Percentiles rank a stretch among this genome's conserved stretches.
phyloP scores from a whole-genome alignment of 1,140 invertebrate genomes.

The Acyrthosiphon pisum region DNA sequence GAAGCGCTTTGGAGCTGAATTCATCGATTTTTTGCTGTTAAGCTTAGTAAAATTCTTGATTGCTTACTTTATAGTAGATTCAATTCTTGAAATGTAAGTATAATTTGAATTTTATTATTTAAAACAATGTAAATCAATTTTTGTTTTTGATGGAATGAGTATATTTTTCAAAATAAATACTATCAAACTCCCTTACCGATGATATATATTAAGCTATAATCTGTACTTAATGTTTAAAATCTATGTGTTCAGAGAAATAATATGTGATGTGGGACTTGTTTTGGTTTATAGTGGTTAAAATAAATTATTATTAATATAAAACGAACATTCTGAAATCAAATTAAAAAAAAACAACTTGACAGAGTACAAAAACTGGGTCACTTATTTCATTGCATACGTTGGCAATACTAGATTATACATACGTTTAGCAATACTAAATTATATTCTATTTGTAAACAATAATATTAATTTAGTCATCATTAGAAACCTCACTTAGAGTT shows the following conservation, averaged over 20 bases:
- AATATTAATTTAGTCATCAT: neutral
- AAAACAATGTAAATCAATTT: neutral
- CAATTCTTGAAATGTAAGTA: slow-evolving; percentile 42
- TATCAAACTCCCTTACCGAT: neutral
- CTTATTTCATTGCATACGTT: neutral
- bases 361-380: neutral
- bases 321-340: neutral
- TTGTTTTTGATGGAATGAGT: too few species aligned
- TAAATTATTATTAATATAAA: neutral
- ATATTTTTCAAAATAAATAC: neutral
- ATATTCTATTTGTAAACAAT: neutral
- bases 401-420: neutral
- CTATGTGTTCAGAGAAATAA: neutral
- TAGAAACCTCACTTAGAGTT: too few species aligned
- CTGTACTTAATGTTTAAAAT: neutral
- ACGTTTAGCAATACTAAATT: neutral
- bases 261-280: neutral
- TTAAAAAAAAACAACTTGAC: neutral
- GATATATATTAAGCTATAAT: neutral
- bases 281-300: neutral
- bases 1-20: slow-evolving; percentile 37
- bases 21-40: slow-evolving; percentile 39
- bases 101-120: neutral
- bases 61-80: slow-evolving; percentile 36
- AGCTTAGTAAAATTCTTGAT: slow-evolving; percentile 13